A percentile compares a stretch with the other conserved stretches of the same genome.
Evolutionary conservation across 1,140 invertebrate species (phyloP).

Genomic region (Radopholus similis): DNA sequence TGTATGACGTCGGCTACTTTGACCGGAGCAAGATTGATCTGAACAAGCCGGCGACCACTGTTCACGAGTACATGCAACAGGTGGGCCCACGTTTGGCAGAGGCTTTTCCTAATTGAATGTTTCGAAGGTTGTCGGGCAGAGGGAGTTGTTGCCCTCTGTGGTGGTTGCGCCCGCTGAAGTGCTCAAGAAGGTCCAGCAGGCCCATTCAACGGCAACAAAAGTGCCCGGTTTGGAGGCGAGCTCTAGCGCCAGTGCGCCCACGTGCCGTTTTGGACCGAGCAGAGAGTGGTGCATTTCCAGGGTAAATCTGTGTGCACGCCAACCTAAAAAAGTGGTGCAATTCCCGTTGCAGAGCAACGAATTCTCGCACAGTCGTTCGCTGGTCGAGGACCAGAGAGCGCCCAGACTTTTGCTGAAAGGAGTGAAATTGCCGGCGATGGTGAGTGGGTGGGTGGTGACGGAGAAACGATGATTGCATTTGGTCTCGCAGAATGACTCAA

Average conservation of each 20-base stretch:
- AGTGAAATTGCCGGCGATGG: slow-evolving; percentile 3
- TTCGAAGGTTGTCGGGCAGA: slow-evolving; percentile 15
- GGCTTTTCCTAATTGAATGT: background rate
- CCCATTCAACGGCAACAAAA: background rate
- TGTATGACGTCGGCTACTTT: slow-evolving; percentile 35
- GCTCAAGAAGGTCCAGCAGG: background rate
- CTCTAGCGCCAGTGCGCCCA: background rate
- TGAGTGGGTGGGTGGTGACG: background rate
- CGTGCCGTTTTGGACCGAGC: slow-evolving; percentile 14
- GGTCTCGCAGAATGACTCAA: slow-evolving; percentile 10
- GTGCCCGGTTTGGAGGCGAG: background rate
- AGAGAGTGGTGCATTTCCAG: slow-evolving; percentile 27
- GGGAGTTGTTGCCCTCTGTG: slow-evolving; percentile 14
- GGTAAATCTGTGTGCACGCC: slow-evolving; percentile 16
- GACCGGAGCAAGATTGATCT: slow-evolving; percentile 29
- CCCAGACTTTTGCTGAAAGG: background rate
- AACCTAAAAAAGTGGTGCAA: background rate
- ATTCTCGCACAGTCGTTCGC: slow-evolving; percentile 21
- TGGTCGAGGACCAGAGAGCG: background rate
- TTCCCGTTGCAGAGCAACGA: slow-evolving; percentile 23
- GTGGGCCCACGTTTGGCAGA: slow-evolving; percentile 1
- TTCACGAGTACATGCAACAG: slow-evolving; percentile 36
- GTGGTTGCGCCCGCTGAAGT: slow-evolving; percentile 15
- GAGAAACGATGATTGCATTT: too few relatives aligned
- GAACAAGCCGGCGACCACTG: slow-evolving; percentile 35